Evolutionary conservation across 1,140 invertebrate species (phyloP), one percentile per base, ranked within the genome.

Genomic region (Macrostomum lignano): DNA sequence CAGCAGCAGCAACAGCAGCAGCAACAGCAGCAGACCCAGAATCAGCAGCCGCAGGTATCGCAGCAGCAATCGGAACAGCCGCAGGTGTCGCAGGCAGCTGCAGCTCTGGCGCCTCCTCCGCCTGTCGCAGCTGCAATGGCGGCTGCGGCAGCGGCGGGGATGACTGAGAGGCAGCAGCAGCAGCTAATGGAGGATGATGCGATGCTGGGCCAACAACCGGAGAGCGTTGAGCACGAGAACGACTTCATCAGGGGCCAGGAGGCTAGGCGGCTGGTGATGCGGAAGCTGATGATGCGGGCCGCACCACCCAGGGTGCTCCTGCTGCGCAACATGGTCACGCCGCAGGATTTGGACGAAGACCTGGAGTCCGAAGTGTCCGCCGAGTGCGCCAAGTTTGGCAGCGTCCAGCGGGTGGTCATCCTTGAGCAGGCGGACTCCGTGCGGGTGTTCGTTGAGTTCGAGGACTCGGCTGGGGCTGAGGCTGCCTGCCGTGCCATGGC

Each of bases 361-460:
- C 60, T 98, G 31, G 78, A 96, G 54, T 77, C 78, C 47, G 91
- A 98, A 63, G 91, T 98, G 39, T 77, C 81, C 43, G 86, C 93
- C 42, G 88, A 98, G 59, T 96, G 51, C 44, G 46, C 45, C 14
- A 55, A 51, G 40, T 61, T 69, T 60, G 81, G 84, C 26, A 61
- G 60, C 29, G 81, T 93, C 10, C 71, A 75, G 43, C 62, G 74
- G 25, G 82, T 96, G 11, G 82, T 93, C 39, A 96, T 98, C 52
- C 93, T 93, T 55, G 82, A 94, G 51, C 84, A 94, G 72, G 73
- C 39, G 55, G 71, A 74, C 3, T 74, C 81, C 52, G 68, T 88
- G 30, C 72, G 94, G 62, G 93, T 96, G 43, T 96, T 96, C 63
- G 88, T 96, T 20, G 78, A 88, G 62, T 98, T 93, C 9, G 19